Conservation (phyloP, 2,113 vertebrate genomes). For the Barbus barbus region DNA sequence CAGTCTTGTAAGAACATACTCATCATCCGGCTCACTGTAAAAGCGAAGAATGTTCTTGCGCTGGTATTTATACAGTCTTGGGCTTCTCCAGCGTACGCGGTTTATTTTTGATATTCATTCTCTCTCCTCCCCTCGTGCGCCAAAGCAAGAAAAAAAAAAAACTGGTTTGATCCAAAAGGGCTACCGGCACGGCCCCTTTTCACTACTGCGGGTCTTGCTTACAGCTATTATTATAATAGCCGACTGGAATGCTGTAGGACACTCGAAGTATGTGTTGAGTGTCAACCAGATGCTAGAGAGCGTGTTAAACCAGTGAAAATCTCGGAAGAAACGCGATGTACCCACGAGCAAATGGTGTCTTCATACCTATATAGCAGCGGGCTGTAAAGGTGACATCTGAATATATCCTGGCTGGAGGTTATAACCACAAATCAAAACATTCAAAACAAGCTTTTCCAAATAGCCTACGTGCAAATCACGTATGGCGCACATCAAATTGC, state of each 20-base stretch:
- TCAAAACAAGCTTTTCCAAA: neutral
- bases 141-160: slow-evolving; percentile 51
- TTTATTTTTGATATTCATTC: slow-evolving; percentile 84
- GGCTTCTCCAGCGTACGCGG: slow-evolving; percentile 82
- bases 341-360: neutral
- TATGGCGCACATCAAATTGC: neutral
- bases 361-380: neutral
- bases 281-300: slow-evolving; percentile 31
- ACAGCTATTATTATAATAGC: slow-evolving; percentile 56
- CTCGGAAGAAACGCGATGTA: neutral
- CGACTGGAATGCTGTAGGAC: slow-evolving; percentile 33
- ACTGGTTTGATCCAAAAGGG: slow-evolving; percentile 76
- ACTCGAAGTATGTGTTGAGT: slow-evolving; percentile 17
- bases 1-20: neutral
- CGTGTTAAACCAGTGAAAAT: neutral
- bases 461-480: neutral
- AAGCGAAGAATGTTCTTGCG: slow-evolving; percentile 63
- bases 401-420: neutral
- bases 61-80: slow-evolving; percentile 84
- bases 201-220: slow-evolving; percentile 55
- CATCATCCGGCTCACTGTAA: slow-evolving; percentile 57
- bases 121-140: slow-evolving; percentile 74
- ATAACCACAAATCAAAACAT: neutral
- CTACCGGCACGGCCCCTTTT: slow-evolving; percentile 66
- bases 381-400: neutral